phyloP scores from a whole-genome alignment of 2,113 vertebrate genomes.

The Eubucco bourcierii region DNA sequence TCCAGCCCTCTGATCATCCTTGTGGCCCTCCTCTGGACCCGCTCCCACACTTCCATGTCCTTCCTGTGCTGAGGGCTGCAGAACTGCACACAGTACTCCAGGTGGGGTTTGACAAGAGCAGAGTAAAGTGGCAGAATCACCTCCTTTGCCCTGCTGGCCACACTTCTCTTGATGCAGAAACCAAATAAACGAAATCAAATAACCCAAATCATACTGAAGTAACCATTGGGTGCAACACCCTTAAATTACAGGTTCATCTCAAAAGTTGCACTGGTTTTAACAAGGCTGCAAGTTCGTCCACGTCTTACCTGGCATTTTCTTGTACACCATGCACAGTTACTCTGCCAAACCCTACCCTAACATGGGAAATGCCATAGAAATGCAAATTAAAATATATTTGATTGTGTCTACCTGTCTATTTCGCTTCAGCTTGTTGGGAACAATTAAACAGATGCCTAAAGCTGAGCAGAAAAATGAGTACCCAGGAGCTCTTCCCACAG shows the following conservation, averaged over 20 bases:
- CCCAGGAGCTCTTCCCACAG: slow-evolving; percentile 14
- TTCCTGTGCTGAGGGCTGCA: too few relatives aligned
- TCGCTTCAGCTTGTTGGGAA: slow-evolving; percentile 38
- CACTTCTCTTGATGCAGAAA: too few relatives aligned
- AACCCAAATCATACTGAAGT: background rate
- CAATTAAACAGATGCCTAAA: slow-evolving; percentile 53
- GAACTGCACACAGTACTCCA: too few relatives aligned
- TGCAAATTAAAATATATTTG: slow-evolving; percentile 26
- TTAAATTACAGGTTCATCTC: background rate
- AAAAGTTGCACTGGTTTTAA: background rate
- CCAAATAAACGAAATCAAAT: background rate
- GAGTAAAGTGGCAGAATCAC: too few relatives aligned
- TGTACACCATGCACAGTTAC: background rate
- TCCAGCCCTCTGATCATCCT: too few relatives aligned
- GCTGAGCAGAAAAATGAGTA: slow-evolving; percentile 28
- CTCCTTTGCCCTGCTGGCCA: too few relatives aligned
- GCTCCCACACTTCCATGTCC: too few relatives aligned
- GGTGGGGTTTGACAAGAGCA: too few relatives aligned
- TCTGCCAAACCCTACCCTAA: background rate
- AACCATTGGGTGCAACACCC: background rate
- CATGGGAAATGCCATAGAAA: background rate
- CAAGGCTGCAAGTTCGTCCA: background rate
- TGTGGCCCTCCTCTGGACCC: too few relatives aligned
- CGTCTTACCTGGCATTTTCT: background rate
- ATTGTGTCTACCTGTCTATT: slow-evolving; percentile 20